These are phyloP conservation scores for Cotesia glomerata DNA, from an alignment of 1,140 invertebrate species.

Conservation along the genomic window DNA sequence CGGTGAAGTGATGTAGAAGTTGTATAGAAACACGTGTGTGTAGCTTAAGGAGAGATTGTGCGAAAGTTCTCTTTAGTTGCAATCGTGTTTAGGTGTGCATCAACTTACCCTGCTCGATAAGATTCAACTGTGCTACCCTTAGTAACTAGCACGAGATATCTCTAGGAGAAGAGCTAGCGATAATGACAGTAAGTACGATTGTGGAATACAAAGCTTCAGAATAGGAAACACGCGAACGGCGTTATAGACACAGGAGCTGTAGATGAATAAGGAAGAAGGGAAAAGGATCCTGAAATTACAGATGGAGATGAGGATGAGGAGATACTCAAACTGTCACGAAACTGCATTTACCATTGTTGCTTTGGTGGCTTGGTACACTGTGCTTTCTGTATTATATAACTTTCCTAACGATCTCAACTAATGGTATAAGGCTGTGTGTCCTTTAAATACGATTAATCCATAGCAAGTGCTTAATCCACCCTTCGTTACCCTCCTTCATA, in stretches of 20 bases:
- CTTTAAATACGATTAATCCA: constrained; percentile 39
- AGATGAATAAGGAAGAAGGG: background rate
- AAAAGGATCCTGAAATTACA: background rate
- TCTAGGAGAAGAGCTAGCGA: too few species aligned
- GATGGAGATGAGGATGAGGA: constrained; percentile 2
- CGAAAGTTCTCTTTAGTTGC: background rate
- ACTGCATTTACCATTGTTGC: constrained; percentile 47
- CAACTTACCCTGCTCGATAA: constrained; percentile 17
- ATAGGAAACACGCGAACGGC: background rate
- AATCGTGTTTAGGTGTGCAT: background rate
- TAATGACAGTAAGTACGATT: too few species aligned
- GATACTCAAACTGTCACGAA: constrained; percentile 41
- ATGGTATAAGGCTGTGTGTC: constrained; percentile 31
- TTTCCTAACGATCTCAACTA: constrained; percentile 43
- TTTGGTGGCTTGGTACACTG: constrained; percentile 33
- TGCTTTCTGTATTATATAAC: constrained; percentile 26
- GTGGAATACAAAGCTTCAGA: background rate
- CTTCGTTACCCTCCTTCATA: background rate
- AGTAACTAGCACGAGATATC: too few species aligned
- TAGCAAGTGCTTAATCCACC: background rate
- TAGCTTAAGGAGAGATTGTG: background rate
- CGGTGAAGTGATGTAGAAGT: background rate
- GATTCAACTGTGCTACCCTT: background rate
- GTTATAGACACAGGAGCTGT: background rate
- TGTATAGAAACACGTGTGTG: background rate